phyloP scores from a whole-genome alignment of 2,797 vertebrate species.

The Enteromius argenteus region DNA sequence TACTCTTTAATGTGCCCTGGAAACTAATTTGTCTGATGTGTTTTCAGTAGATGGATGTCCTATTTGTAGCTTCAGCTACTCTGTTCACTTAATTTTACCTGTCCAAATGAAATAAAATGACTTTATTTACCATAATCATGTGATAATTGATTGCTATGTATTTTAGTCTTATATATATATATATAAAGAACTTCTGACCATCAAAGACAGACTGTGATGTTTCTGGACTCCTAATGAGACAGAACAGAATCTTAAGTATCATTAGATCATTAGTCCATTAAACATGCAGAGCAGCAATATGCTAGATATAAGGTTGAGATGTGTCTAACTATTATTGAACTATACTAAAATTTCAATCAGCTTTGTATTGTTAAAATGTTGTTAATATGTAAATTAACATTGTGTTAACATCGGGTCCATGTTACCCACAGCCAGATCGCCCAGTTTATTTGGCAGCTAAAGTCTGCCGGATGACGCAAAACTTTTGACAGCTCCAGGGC shows the following conservation, averaged over 20 bases:
- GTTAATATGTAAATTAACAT: not conserved
- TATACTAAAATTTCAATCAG: no score
- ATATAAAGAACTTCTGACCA: not conserved
- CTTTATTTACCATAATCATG: not conserved
- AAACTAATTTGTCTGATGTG: not conserved
- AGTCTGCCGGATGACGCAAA: not conserved
- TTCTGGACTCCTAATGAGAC: not conserved
- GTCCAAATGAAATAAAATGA: not conserved
- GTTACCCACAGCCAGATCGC: not conserved
- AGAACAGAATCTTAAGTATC: not conserved
- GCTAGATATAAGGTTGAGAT: not conserved
- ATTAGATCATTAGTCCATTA: constrained; percentile 2
- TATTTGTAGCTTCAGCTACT: not conserved
- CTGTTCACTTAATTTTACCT: not conserved
- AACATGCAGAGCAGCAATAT: constrained; percentile 4
- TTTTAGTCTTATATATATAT: not conserved
- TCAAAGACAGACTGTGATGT: not conserved
- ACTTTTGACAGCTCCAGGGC: not conserved
- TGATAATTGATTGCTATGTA: not conserved
- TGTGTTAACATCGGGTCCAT: no score
- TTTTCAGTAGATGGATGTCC: not conserved
- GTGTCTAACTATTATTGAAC: not conserved
- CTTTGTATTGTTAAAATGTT: not conserved
- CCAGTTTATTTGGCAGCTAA: not conserved
- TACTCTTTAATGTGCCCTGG: not conserved